A percentile compares a stretch with the other conserved stretches of the same genome.
These are phyloP conservation scores for Geotria australis DNA, from an alignment of 2,797 vertebrate species.

Conservation along the genomic window DNA sequence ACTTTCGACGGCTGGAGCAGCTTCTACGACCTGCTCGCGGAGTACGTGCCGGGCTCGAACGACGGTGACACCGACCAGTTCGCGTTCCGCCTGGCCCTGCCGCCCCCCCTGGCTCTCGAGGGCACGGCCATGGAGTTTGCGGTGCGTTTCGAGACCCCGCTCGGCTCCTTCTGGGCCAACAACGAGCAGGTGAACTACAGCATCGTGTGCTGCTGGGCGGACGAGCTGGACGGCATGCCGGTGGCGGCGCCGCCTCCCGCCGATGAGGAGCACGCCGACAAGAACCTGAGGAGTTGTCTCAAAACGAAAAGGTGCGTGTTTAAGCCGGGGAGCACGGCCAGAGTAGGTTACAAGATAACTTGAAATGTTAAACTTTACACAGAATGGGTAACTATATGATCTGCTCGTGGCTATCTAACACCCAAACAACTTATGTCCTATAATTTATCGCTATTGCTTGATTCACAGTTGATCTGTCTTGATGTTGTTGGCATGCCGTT, in stretches of 20 bases:
- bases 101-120: conserved; percentile 31
- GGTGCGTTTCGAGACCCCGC: conserved; percentile 47
- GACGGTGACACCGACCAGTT: conserved; percentile 58
- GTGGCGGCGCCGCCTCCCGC: neutral
- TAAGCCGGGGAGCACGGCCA: too few relatives aligned
- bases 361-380: too few relatives aligned
- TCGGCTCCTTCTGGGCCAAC: conserved; percentile 65
- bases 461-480: too few relatives aligned
- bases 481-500: too few relatives aligned
- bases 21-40: conserved; percentile 44
- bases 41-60: conserved; percentile 59
- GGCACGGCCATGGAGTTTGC: conserved; percentile 54
- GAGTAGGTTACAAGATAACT: too few relatives aligned
- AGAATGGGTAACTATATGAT: too few relatives aligned
- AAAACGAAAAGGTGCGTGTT: neutral
- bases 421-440: too few relatives aligned
- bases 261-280: neutral
- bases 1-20: conserved; percentile 44
- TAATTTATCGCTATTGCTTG: too few relatives aligned
- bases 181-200: conserved; percentile 48
- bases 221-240: neutral
- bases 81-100: conserved; percentile 37
- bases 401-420: too few relatives aligned
- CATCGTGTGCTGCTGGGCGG: conserved; percentile 18
- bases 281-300: neutral